Percentiles rank a stretch among this genome's conserved stretches.
Evolutionary conservation across 2,797 vertebrate species (phyloP).

Genomic region (Alectoris magna): DNA sequence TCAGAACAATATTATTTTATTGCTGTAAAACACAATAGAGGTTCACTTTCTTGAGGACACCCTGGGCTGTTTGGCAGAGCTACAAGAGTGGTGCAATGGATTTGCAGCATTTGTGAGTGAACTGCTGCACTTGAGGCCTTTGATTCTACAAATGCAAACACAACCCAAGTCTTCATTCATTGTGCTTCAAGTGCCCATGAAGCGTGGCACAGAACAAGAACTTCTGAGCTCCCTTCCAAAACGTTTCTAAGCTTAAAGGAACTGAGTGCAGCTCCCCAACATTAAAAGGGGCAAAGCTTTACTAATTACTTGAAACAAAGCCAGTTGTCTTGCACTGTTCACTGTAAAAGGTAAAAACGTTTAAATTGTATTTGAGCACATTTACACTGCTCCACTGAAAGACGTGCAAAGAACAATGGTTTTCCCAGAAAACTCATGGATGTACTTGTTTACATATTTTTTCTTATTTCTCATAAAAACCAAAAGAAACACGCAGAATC

Average conservation of each 20-base stretch:
- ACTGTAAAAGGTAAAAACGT: neutral
- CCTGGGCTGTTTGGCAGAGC: neutral
- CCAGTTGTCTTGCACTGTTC: neutral
- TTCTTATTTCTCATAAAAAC: neutral
- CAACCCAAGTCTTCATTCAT: neutral
- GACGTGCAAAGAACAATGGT: neutral
- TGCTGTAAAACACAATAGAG: neutral
- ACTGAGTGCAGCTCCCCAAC: neutral
- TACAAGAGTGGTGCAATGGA: neutral
- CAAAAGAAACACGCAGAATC: neutral
- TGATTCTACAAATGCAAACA: neutral
- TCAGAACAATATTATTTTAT: conserved; percentile 50
- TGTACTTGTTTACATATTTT: neutral
- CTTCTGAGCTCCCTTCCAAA: neutral
- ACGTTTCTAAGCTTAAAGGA: no score
- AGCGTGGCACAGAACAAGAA: neutral
- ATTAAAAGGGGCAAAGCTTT: neutral
- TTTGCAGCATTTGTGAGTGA: neutral
- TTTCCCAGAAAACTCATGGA: neutral
- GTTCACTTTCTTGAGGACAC: neutral
- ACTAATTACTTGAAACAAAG: neutral
- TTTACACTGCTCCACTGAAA: neutral
- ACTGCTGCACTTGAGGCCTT: neutral
- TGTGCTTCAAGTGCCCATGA: accelerated
- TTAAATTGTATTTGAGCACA: neutral